Evolutionary conservation across 2,797 vertebrate genomes (phyloP).

Genomic region (Acrocephalus scirpaceus): DNA sequence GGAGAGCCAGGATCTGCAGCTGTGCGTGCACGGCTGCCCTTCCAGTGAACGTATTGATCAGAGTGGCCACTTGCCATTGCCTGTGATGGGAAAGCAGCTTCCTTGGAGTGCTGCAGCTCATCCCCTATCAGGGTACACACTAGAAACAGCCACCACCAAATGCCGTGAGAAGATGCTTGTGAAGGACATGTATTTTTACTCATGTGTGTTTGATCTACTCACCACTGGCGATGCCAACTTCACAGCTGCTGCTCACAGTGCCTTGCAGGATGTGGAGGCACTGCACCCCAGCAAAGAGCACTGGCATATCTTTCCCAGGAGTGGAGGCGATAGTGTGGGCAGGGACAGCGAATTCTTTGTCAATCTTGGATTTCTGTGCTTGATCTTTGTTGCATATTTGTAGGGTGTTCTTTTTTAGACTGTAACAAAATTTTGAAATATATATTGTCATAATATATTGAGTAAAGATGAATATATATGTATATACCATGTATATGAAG

Average conservation of each 20-base stretch:
- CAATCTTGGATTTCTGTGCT: constrained; percentile 74
- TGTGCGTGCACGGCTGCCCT: constrained; percentile 94
- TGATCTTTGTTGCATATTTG: constrained; percentile 74
- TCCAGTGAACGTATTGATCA: constrained; percentile 89
- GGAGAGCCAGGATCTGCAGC: constrained; percentile 93
- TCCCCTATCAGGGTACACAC: constrained; percentile 75
- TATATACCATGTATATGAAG: constrained; percentile 84
- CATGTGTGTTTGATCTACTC: constrained; percentile 94
- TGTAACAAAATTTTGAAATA: constrained; percentile 78
- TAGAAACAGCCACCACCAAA: constrained; percentile 84
- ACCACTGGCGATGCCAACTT: constrained; percentile 96
- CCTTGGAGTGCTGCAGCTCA: constrained; percentile 31
- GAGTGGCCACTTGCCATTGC: constrained; percentile 78
- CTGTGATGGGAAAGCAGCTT: constrained; percentile 71
- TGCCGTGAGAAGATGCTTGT: constrained; percentile 90
- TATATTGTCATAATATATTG: constrained; percentile 87
- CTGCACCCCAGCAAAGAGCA: constrained; percentile 89
- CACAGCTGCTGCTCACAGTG: constrained; percentile 89
- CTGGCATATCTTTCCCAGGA: constrained; percentile 92
- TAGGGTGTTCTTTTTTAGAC: constrained; percentile 59
- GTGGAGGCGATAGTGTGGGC: not conserved
- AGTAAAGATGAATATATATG: constrained; percentile 79
- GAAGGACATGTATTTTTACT: constrained; percentile 95
- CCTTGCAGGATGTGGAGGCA: constrained; percentile 90
- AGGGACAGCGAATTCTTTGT: constrained; percentile 27